Base-by-base conservation (phyloP, 2,888 invertebrate species). In the Metellina segmentata region DNA sequence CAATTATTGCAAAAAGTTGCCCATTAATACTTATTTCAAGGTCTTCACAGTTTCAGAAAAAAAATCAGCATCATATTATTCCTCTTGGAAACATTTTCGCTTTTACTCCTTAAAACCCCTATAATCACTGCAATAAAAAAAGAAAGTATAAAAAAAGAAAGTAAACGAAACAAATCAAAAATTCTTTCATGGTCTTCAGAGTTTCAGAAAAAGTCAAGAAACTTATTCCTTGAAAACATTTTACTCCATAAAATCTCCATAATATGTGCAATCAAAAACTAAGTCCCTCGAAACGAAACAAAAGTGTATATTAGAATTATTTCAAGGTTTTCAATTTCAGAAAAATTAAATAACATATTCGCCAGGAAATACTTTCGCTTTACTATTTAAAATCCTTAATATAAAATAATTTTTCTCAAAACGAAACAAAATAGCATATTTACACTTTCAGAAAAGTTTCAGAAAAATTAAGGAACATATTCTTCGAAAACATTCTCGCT, bases 1-100 rank as follows among this genome's bases (percentile, higher is more conserved):
- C 34, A 34, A 34, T 34, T 34, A 4, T 34, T 34, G 34, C 34
- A 2, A 61, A 61, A 61, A 61, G 61, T 16, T 9, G 13, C 61
- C 6, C 9, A 61, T 16, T 61, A 8, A 61, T 16, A 61, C 11
- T 9, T 11, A 61, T 61, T 61, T 16, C 11, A 61, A 5, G 13
- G 16, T 16, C 20, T 34, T 61, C 13, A 61, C 61, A 52, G 53
- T 11, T 79, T 53, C 19, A n/a, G 19, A 4, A 79, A 79, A 79
- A 20, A n/a, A n/a, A n/a, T n/a, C n/a, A n/a, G n/a, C n/a, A n/a
- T n/a, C n/a, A n/a, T n/a, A n/a, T n/a, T n/a, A n/a, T n/a, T n/a
- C n/a, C n/a, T n/a, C n/a, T n/a, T 34, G 20, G 9, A 79, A 79
- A 79, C 61, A 79, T 79, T 79, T 79, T 61, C 53, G 6, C 19